Evolutionary conservation across 2,113 vertebrate species (phyloP).

Genomic region (Cyprinus carpio): DNA sequence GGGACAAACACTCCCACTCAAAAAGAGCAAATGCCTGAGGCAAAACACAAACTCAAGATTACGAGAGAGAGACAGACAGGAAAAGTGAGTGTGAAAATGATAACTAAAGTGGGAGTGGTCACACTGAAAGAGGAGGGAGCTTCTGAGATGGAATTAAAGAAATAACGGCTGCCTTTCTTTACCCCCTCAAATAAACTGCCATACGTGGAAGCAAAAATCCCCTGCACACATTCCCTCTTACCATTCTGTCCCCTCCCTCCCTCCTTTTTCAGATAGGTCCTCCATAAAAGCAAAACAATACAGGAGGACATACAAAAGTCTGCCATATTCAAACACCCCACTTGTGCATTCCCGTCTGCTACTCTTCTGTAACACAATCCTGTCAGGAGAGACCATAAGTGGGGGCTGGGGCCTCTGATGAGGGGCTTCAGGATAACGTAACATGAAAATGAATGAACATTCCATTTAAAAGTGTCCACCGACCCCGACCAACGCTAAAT

Average conservation of each 20-base stretch:
- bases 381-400: conserved; percentile 40
- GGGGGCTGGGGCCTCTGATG: conserved; percentile 37
- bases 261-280: conserved; percentile 40
- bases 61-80: conserved; percentile 56
- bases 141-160: conserved; percentile 59
- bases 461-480: conserved; percentile 34
- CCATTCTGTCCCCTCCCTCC: conserved; percentile 34
- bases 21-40: conserved; percentile 22
- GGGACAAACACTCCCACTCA: conserved; percentile 50
- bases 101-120: conserved; percentile 40
- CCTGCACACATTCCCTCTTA: conserved; percentile 38
- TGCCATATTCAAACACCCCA: conserved; percentile 72
- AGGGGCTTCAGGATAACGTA: conserved; percentile 57
- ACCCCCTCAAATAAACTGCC: conserved; percentile 46
- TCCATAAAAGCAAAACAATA: conserved; percentile 53
- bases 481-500: conserved; percentile 44
- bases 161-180: conserved; percentile 60
- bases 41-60: conserved; percentile 56
- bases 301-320: conserved; percentile 58
- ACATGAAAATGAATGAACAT: conserved; percentile 60
- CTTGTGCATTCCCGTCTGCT: conserved; percentile 74
- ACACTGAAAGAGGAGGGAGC: conserved; percentile 46
- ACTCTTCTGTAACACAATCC: conserved; percentile 73
- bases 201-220: conserved; percentile 41
- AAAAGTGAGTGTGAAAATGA: conserved; percentile 45